A percentile compares a stretch with the other conserved stretches of the same genome.
Evolutionary conservation across 2,797 vertebrate species (phyloP).

Genomic region (Alosa sapidissima): DNA sequence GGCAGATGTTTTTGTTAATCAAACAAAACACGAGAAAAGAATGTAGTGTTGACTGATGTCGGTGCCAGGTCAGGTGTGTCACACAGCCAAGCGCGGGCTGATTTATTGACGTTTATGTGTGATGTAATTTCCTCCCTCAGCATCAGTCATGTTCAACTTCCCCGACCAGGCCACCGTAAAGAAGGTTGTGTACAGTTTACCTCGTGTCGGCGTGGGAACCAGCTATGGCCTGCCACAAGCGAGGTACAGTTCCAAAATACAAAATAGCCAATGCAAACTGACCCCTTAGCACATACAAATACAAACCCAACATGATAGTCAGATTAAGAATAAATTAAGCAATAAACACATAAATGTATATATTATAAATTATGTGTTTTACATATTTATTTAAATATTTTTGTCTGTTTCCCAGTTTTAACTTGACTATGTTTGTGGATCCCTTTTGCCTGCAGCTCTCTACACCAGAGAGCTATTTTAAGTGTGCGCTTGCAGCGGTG

Average conservation of each 20-base stretch:
- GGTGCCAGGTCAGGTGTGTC: background rate
- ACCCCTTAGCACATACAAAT: background rate
- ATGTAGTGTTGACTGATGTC: background rate
- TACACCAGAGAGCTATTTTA: background rate
- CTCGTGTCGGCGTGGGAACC: conserved; percentile 95
- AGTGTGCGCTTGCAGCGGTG: background rate
- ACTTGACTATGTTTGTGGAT: background rate
- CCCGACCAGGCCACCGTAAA: conserved; percentile 96
- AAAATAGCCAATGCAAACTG: background rate
- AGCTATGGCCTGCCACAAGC: conserved; percentile 98
- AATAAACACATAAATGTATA: background rate
- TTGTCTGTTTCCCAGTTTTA: background rate
- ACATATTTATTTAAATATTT: background rate
- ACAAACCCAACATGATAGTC: background rate
- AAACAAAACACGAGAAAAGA: background rate
- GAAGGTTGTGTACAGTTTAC: conserved; percentile 94
- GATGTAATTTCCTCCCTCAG: conserved; percentile 62
- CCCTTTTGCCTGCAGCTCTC: background rate
- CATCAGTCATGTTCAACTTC: conserved; percentile 98
- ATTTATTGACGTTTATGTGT: conserved; percentile 32
- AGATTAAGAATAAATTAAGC: background rate
- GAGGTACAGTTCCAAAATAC: conserved; percentile 74
- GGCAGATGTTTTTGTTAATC: background rate
- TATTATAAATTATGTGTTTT: background rate
- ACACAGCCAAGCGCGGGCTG: background rate